A percentile compares a stretch with the other conserved stretches of the same genome.
Conservation (phyloP, 35 echinoderm and acorn worm species). For the Diadema setosum region DNA sequence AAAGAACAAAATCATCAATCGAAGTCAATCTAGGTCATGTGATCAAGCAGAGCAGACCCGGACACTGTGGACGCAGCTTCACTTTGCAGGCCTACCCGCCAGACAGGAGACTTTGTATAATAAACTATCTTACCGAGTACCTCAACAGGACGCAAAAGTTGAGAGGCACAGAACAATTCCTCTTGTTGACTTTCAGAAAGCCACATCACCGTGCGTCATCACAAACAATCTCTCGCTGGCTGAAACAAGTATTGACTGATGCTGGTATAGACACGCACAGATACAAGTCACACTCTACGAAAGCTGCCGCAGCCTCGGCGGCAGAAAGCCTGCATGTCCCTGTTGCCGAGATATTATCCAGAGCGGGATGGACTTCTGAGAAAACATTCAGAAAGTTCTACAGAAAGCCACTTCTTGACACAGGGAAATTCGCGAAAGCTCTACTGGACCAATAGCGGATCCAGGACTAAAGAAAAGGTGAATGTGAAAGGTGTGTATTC, state of each 20-base stretch:
- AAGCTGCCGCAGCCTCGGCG: constrained; percentile 35
- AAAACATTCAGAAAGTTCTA: constrained; percentile 16
- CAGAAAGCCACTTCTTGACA: neutral
- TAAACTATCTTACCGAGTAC: constrained; percentile 42
- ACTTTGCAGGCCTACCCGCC: constrained; percentile 27
- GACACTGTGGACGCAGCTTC: neutral
- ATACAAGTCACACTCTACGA: constrained; percentile 52
- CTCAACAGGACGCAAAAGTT: constrained; percentile 36
- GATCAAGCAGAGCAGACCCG: constrained; percentile 53
- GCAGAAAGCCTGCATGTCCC: neutral
- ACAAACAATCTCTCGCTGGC: constrained; percentile 50
- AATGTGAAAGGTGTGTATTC: no score
- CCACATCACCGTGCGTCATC: constrained; percentile 20
- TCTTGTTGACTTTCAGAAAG: constrained; percentile 59
- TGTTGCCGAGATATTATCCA: constrained; percentile 1
- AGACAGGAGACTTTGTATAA: constrained; percentile 56
- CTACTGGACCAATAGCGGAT: no score
- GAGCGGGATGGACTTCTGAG: constrained; percentile 34
- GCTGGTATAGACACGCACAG: constrained; percentile 35
- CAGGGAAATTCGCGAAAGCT: no score
- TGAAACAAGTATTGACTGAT: neutral
- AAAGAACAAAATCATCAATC: neutral
- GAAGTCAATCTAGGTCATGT: constrained; percentile 10
- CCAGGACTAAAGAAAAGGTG: no score
- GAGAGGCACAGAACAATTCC: neutral